Base-by-base conservation (phyloP, 2,888 invertebrate species). In the Caenorhabditis sinica region DNA sequence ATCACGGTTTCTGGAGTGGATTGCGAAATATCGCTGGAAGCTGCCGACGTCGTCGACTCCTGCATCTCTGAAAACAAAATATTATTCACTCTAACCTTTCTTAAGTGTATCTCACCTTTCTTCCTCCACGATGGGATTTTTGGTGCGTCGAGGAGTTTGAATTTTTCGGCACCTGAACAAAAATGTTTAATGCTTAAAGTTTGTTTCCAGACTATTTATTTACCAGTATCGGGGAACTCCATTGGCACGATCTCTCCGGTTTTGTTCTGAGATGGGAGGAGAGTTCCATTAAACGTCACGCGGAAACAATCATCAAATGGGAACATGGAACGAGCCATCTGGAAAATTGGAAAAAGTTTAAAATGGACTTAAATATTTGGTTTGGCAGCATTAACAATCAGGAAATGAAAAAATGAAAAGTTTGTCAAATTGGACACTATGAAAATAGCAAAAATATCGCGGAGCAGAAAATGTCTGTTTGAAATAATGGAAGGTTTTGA, bases 221-320 rank as follows among this genome's bases (percentile, higher is more conserved):
- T 6, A 76, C 75, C 20, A 40, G 51, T 23, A 30, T 69, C 69
- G 0, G 60, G 28, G 6, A 77, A 8, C 0, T 49, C 28, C 0
- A 45, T 15, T 6, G 77, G 36, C 2, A 43, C 15, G 4, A 77
- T 69, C 25, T 49, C 69, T 28, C 77, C 77, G 25, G 33, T 30
- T 11, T 8, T 13, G 30, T 45, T 63, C 33, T 77, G 77, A n/a
- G 69, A 69, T 25, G 77, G 77, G 2, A 77, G 69, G 51, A 51
- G 49, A 9, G 58, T 17, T 15, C 77, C 77, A 15, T 49, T 28
- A 36, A 77, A 77, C 8, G 77, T 61, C 11, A 63, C 53, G 8
- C 61, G 61, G n/a, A 17, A 77, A 13, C 25, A 40, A 36, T 77
- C 77, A 20, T 77, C 53, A n/a, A 77, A 77, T 23, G 77, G 69